Conservation (phyloP, 2,113 vertebrate species). For the Anthoscopus minutus region DNA sequence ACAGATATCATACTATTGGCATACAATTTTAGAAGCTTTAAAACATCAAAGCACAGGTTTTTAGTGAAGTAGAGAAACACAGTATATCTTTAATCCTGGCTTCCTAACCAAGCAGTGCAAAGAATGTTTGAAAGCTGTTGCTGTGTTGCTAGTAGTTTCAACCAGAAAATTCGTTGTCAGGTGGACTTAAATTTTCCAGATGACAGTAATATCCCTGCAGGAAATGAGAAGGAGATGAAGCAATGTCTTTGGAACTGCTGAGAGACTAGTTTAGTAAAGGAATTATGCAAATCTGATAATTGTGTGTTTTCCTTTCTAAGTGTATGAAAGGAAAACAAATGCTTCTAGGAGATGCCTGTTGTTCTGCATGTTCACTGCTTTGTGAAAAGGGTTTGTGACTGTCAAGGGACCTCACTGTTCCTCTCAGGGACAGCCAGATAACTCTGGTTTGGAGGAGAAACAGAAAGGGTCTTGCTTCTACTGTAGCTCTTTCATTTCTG, state of each 20-base stretch:
- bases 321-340: not conserved
- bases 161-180: not conserved
- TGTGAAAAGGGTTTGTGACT: not conserved
- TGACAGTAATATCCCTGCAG: not conserved
- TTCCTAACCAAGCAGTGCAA: not conserved
- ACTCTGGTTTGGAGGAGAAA: not conserved
- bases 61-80: not conserved
- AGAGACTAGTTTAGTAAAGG: not conserved
- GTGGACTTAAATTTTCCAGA: constrained; percentile 12
- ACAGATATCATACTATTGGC: not conserved
- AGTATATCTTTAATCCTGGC: not conserved
- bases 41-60: not conserved
- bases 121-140: not conserved
- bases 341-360: not conserved
- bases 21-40: not conserved
- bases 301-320: not conserved
- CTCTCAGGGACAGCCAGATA: not conserved
- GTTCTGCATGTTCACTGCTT: not conserved
- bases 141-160: not conserved
- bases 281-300: not conserved
- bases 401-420: not conserved
- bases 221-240: not conserved
- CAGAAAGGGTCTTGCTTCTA: not conserved
- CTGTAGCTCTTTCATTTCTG: not conserved
- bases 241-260: not conserved